A percentile compares a stretch with the other conserved stretches of the same genome.
Conservation (phyloP, 2,113 vertebrate genomes). For the Ursus arctos region DNA sequence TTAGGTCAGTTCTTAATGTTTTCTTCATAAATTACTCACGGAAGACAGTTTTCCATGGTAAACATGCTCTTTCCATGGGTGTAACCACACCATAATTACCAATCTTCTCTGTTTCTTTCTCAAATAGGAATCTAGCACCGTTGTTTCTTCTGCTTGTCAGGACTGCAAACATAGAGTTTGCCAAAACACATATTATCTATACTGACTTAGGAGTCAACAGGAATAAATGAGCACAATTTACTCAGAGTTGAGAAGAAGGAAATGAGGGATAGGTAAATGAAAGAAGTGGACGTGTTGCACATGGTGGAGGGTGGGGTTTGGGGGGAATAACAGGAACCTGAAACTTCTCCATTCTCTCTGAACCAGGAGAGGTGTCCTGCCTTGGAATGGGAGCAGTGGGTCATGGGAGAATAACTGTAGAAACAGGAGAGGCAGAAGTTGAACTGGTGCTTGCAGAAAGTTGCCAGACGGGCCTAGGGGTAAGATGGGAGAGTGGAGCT, state of each 20-base stretch:
- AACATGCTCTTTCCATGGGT: neutral
- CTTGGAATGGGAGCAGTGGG: neutral
- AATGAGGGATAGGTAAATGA: neutral
- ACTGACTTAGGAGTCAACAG: neutral
- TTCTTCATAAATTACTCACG: neutral
- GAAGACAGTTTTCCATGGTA: neutral
- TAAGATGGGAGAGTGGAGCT: neutral
- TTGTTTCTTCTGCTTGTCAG: neutral
- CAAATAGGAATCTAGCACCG: neutral
- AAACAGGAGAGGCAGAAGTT: neutral
- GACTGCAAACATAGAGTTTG: neutral
- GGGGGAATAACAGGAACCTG: neutral
- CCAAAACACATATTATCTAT: neutral
- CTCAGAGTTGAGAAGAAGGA: neutral
- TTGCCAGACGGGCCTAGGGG: neutral
- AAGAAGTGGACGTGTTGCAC: neutral
- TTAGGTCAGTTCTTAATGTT: neutral
- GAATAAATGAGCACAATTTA: neutral
- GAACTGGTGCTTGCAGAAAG: neutral
- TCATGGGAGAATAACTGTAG: neutral
- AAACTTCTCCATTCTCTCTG: neutral
- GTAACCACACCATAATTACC: neutral
- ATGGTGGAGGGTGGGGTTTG: neutral
- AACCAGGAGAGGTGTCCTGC: neutral
- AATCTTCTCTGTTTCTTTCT: neutral